phyloP scores from a whole-genome alignment of 2,888 invertebrate species.

The Cephalotes varians region DNA sequence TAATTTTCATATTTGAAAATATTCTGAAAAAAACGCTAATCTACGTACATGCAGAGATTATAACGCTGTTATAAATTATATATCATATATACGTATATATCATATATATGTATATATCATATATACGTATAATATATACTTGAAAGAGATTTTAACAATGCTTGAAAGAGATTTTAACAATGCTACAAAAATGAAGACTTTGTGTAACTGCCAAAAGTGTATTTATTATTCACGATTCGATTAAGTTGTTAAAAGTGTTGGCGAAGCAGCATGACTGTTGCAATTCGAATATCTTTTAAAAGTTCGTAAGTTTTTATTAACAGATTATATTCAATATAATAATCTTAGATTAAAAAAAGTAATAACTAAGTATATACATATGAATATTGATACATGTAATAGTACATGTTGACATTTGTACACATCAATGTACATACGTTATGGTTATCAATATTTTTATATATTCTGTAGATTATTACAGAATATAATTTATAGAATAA shows the following conservation, averaged over 20 bases:
- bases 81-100: background rate
- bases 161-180: background rate
- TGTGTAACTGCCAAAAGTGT: conserved; percentile 24
- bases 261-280: conserved; percentile 68
- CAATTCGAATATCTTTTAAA: conserved; percentile 45
- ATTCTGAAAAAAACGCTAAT: background rate
- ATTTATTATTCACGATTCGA: conserved; percentile 45
- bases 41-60: background rate
- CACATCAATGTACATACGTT: background rate
- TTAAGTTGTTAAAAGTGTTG: conserved; percentile 67
- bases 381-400: no score
- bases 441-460: no score
- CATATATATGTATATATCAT: no score
- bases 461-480: background rate
- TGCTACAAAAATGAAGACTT: conserved; percentile 25
- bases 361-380: background rate
- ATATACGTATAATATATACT: background rate
- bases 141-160: conserved; percentile 19
- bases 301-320: conserved; percentile 40
- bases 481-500: no score
- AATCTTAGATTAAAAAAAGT: background rate
- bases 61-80: conserved; percentile 5
- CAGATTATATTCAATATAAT: background rate
- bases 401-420: no score
- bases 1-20: background rate